Evolutionary conservation across 2,888 invertebrate species (phyloP).

Genomic region (Hypomecis atomaria): DNA sequence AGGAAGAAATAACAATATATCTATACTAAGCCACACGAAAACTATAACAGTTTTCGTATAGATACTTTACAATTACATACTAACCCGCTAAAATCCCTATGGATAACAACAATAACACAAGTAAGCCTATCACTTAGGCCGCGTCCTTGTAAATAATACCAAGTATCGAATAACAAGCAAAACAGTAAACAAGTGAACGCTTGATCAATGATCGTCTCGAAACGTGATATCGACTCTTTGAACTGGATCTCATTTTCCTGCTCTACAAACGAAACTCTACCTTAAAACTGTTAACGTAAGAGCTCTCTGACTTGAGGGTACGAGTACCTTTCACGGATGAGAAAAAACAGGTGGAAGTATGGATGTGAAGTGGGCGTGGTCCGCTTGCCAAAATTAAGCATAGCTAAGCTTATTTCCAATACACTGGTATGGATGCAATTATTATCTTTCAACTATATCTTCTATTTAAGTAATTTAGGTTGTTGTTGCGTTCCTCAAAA

Average conservation of each 20-base stretch:
- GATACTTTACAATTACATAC: neutral
- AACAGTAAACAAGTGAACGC: constrained; percentile 34
- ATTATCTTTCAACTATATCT: too few relatives aligned
- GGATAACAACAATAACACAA: neutral
- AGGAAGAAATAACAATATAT: too few relatives aligned
- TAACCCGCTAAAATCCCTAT: neutral
- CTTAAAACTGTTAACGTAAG: constrained; percentile 17
- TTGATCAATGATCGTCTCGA: constrained; percentile 36
- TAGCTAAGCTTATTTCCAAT: too few relatives aligned
- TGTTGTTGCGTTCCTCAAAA: too few relatives aligned
- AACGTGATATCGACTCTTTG: constrained; percentile 34
- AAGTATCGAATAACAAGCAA: constrained; percentile 33
- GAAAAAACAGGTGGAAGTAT: too few relatives aligned
- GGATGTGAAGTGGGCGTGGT: too few relatives aligned
- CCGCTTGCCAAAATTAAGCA: too few relatives aligned
- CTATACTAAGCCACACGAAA: too few relatives aligned
- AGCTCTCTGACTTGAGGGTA: constrained; percentile 1
- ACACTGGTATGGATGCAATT: too few relatives aligned
- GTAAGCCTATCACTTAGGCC: constrained; percentile 26
- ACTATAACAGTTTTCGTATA: too few relatives aligned
- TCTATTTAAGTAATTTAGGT: too few relatives aligned
- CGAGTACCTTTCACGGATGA: neutral
- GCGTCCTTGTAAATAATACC: constrained; percentile 24
- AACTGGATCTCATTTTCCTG: constrained; percentile 29
- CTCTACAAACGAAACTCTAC: constrained; percentile 21